Evolutionary conservation across 2,113 vertebrate species (phyloP), one percentile per base, ranked within the genome.

Genomic region (Poecile atricapillus): DNA sequence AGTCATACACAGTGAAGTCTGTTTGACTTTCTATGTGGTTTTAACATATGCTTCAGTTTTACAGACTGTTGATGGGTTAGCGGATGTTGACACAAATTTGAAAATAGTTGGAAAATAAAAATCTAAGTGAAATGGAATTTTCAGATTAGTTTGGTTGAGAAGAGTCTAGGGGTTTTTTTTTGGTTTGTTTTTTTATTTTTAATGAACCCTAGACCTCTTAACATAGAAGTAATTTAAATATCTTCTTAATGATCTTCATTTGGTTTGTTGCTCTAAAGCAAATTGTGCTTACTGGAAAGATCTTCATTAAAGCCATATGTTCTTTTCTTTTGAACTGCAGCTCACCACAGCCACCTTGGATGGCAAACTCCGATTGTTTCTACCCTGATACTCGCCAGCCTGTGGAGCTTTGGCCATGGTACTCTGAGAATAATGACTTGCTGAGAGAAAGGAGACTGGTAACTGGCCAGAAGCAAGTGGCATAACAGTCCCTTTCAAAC

Each of bases 311-410:
- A 94, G 56, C 43, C 50, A 23, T 63, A 18, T 46, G 62, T 64
- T 75, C 13, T 95, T 91, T 81, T 58, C 76, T 90, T 95, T 96
- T 84, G 60, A 69, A 50, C 88, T 94, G 14, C 97, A 99, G 99
- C 98, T 99, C 67, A 92, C 97, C 95, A 99, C 98, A 56, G 98
- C 98, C 87, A 98, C 98, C 56, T 87, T 99, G 97, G 98, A 99
- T 79, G 99, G 99, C 84, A 98, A 97, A 70, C 98, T 99, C 49
- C 98, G 89, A 73, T 96, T 98, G 95, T 99, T 99, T 89, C 86
- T 97, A 53, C 95, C 98, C n/a, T 97, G 95, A 93, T 75, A 60
- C 60, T 58, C 14, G 7, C 77, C 60, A 90, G 2, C 52, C 20
- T 49, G 17, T 22, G 79, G 46, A 91, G 47, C 25, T 55, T 62